These are phyloP conservation scores for Aplodontia rufa DNA, from an alignment of 2,113 vertebrate species.

Conservation along the genomic window DNA sequence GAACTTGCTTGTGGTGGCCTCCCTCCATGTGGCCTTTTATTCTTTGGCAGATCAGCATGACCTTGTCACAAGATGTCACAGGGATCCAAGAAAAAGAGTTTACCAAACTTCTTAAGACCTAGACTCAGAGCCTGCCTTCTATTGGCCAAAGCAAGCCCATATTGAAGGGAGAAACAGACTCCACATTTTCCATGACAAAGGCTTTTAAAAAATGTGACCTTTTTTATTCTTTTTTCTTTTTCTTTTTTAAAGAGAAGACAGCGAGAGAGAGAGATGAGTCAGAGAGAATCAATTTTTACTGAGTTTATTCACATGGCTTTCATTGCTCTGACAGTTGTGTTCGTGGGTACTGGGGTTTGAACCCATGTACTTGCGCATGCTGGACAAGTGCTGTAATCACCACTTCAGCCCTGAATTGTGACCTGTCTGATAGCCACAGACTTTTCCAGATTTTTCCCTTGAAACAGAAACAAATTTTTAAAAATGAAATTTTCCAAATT, in stretches of 20 bases:
- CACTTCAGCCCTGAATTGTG: no score
- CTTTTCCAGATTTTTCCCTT: neutral
- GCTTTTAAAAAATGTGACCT: neutral
- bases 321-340: no score
- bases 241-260: no score
- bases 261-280: no score
- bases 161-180: neutral
- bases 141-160: neutral
- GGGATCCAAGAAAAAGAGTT: neutral
- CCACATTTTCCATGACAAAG: neutral
- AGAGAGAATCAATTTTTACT: no score
- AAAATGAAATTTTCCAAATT: neutral
- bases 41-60: neutral
- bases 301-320: no score
- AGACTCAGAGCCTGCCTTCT: neutral
- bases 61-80: neutral
- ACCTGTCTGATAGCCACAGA: neutral
- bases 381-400: no score
- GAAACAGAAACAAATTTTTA: neutral
- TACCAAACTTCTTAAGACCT: neutral
- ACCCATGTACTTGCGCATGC: no score
- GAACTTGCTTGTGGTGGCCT: neutral
- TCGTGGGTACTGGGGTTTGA: no score
- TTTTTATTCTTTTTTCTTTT: no score
- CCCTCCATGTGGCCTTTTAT: neutral